These are phyloP conservation scores for Rhimphoctona megacephalus DNA, from an alignment of 2,888 invertebrate genomes.

Conservation along the genomic window DNA sequence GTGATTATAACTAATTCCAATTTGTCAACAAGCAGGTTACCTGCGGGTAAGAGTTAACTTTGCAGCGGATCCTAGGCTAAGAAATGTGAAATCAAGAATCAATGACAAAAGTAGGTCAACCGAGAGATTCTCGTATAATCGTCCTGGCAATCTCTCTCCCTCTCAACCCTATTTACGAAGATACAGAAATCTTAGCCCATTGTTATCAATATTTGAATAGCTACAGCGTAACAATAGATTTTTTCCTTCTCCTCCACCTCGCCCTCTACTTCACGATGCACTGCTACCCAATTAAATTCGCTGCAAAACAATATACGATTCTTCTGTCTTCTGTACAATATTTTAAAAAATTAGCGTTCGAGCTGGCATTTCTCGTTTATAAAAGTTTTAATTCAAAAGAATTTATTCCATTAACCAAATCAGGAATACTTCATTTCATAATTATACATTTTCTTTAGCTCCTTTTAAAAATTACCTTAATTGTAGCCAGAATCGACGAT, in stretches of 20 bases:
- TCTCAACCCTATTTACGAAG: constrained; percentile 9
- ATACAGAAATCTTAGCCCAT: constrained; percentile 38
- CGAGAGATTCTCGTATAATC: constrained; percentile 33
- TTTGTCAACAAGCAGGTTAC: constrained; percentile 75
- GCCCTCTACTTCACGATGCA: not conserved
- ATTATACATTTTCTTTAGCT: not conserved
- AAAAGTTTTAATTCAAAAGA: not conserved
- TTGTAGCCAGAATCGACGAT: not conserved
- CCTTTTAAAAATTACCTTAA: not conserved
- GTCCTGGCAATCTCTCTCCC: not conserved
- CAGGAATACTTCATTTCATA: not conserved
- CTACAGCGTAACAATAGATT: constrained; percentile 45
- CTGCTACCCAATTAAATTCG: constrained; percentile 21
- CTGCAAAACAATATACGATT: not conserved
- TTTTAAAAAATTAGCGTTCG: not conserved
- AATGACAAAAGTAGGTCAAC: constrained; percentile 52
- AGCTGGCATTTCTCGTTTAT: not conserved
- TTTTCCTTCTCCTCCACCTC: not conserved
- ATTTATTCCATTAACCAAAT: constrained; percentile 2
- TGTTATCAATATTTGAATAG: constrained; percentile 61
- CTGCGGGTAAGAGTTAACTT: constrained; percentile 70
- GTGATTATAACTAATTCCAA: constrained; percentile 76
- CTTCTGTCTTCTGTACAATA: not conserved
- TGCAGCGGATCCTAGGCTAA: constrained; percentile 39
- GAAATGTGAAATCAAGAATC: constrained; percentile 49